Conservation (phyloP, 2,888 invertebrate species). For the Acleris holmiana region DNA sequence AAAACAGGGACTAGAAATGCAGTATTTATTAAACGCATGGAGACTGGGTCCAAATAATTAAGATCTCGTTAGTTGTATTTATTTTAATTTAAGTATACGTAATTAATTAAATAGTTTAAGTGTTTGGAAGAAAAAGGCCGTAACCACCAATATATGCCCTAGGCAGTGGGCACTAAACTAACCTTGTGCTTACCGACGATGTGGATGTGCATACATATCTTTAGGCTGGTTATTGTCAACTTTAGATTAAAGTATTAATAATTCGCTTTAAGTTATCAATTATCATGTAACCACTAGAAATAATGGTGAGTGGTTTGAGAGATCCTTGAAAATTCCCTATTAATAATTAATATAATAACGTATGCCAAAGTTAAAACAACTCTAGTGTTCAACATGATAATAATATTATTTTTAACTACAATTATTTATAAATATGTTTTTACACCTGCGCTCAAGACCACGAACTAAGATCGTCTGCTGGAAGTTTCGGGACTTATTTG, state of each 20-base stretch:
- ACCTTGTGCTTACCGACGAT: too few relatives aligned
- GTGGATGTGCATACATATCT: slow-evolving; percentile 14
- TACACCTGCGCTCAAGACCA: too few relatives aligned
- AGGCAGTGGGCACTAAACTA: background rate
- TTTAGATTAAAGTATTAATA: background rate
- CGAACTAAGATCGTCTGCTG: too few relatives aligned
- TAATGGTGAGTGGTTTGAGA: too few relatives aligned
- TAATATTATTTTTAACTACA: too few relatives aligned
- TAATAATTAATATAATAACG: too few relatives aligned
- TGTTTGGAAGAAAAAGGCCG: background rate
- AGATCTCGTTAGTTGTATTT: slow-evolving; percentile 33
- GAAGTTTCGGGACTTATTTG: too few relatives aligned
- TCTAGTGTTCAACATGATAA: too few relatives aligned
- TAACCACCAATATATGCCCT: background rate
- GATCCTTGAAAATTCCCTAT: too few relatives aligned
- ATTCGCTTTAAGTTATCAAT: slow-evolving; percentile 2
- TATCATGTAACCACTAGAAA: background rate
- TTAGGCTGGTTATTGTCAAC: background rate
- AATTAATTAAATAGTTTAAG: background rate
- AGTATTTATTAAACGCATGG: slow-evolving; percentile 16
- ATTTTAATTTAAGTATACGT: slow-evolving; percentile 9
- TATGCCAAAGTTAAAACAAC: too few relatives aligned
- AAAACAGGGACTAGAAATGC: slow-evolving; percentile 15
- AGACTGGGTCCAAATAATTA: slow-evolving; percentile 39
- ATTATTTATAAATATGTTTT: too few relatives aligned